Percentiles rank a stretch among this genome's conserved stretches.
phyloP scores from a whole-genome alignment of 2,113 vertebrate genomes.

The Seriola rivoliana region DNA sequence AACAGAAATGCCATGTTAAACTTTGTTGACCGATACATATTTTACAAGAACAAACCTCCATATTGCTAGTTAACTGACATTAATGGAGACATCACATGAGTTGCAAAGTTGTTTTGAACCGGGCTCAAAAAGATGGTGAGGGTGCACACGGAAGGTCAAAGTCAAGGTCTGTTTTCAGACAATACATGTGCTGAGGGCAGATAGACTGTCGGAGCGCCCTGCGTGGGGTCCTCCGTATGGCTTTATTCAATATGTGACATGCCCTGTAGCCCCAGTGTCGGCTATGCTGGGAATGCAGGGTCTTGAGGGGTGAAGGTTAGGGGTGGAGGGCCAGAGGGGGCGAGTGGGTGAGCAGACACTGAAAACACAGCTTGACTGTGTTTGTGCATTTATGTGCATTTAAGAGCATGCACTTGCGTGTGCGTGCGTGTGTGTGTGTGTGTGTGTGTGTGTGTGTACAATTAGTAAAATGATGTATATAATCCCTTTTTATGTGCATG shows the following conservation, averaged over 20 bases:
- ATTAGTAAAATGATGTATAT: neutral
- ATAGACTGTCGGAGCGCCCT: neutral
- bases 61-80: neutral
- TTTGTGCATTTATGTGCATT: constrained; percentile 47
- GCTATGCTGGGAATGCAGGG: constrained; percentile 66
- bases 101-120: constrained; percentile 38
- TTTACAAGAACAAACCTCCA: neutral
- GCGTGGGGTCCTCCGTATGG: constrained; percentile 44
- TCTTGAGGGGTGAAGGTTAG: constrained; percentile 72
- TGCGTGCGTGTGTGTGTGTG: neutral
- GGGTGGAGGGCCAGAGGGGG: constrained; percentile 55
- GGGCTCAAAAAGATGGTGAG: constrained; percentile 19
- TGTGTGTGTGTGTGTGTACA: neutral
- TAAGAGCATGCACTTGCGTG: neutral
- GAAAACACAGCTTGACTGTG: constrained; percentile 66
- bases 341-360: constrained; percentile 47
- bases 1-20: neutral
- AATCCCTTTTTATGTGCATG: neutral
- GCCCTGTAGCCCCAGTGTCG: constrained; percentile 48
- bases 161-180: constrained; percentile 80
- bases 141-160: constrained; percentile 69
- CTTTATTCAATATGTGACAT: constrained; percentile 67
- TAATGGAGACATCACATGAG: neutral
- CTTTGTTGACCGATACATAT: neutral
- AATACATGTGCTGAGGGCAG: constrained; percentile 48